Base-by-base conservation (phyloP, 2,888 invertebrate species). In the Phanerotoma sp. region DNA sequence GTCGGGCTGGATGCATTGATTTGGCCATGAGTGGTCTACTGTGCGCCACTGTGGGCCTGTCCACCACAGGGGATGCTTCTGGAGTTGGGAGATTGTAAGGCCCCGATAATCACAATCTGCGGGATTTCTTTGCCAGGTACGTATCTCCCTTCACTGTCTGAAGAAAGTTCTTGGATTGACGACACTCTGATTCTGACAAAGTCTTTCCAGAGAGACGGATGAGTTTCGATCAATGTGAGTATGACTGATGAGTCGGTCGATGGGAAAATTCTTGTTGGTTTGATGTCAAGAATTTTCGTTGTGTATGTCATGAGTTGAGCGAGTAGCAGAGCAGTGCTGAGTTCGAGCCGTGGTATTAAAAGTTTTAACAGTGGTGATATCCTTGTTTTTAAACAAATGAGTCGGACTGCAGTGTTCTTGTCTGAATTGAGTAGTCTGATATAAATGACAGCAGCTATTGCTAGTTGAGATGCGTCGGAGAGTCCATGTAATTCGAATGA, bases 131-230 rank as follows among this genome's bases (percentile, higher is more conserved):
- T 41, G 28, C 50, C 41, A 13, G 50, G 33, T 13, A 25, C 33
- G 18, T 18, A 37, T 28, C 42, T 16, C 44, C 25, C 41, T 3
- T 6, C 21, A 15, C 21, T 22, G 11, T 42, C 9, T 22, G 22
- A 40, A 32, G 42, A 30, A n/a, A 52, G 58, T 7, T 57, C 63
- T 48, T 62, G 61, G 15, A 63, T 58, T 4, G 25, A 21, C 0
- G 56, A 16, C 1, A 72, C 65, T 32, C 70, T 51, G 53, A 72
- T 71, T 9, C 64, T 62, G 9, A 63, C 62, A 47, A 60, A 66
- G 10, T 57, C 60, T 15, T 61, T 63, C 54, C 63, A 60, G 1
- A 50, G 44, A 16, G 60, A 56, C 4, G 67, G 52, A 28, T 63
- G 61, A 3, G 58, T 41, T 7, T 52, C 47, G 15, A 68, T 41